Percentiles rank a stretch among this genome's conserved stretches.
phyloP scores from a whole-genome alignment of 2,113 vertebrate genomes.

The Synchiropus splendidus region DNA sequence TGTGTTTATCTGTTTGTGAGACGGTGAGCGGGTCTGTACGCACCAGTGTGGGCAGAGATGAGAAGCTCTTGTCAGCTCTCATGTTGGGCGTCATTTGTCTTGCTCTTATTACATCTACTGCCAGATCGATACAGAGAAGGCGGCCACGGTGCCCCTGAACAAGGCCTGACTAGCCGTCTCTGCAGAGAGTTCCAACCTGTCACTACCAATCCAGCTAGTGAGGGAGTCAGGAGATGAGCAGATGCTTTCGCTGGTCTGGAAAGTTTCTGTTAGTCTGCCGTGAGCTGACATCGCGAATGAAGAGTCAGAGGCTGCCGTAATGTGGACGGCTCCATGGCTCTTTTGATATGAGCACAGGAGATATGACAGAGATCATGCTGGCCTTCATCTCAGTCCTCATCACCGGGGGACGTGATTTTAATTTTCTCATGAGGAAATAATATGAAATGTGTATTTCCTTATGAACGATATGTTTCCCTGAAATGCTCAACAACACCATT shows the following conservation, averaged over 20 bases:
- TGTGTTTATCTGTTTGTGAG: conserved; percentile 26
- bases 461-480: too few relatives aligned
- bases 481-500: too few relatives aligned
- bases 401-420: neutral
- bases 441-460: too few relatives aligned
- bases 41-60: conserved; percentile 20
- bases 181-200: conserved; percentile 49
- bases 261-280: conserved; percentile 42
- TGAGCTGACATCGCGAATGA: conserved; percentile 47
- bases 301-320: conserved; percentile 25
- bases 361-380: conserved; percentile 14
- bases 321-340: conserved; percentile 21
- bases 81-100: conserved; percentile 58
- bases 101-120: conserved; percentile 41
- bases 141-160: conserved; percentile 32
- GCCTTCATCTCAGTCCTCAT: conserved; percentile 24
- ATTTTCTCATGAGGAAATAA: too few relatives aligned
- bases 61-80: conserved; percentile 43
- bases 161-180: conserved; percentile 47
- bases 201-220: conserved; percentile 54
- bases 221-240: conserved; percentile 45
- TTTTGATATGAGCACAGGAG: conserved; percentile 46
- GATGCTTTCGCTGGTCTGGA: conserved; percentile 43
- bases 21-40: conserved; percentile 24
- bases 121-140: conserved; percentile 54